Conservation (phyloP, 2,797 vertebrate species). For the Eulemur rubriventer region DNA sequence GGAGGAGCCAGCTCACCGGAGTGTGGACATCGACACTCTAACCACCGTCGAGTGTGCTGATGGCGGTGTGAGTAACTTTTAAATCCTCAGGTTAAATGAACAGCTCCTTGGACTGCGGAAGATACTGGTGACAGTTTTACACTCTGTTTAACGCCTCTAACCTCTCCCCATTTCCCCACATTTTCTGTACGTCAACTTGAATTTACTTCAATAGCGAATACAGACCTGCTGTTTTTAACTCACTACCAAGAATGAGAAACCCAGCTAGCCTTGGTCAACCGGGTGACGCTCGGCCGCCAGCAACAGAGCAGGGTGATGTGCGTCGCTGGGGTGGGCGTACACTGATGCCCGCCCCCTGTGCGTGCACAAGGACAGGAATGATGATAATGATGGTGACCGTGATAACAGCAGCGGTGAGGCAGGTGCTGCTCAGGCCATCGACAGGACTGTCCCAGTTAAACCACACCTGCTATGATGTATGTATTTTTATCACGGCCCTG, state of each 20-base stretch:
- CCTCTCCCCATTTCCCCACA: neutral
- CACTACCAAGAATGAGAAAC: neutral
- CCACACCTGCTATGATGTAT: accelerated
- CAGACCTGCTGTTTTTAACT: neutral
- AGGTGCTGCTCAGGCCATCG: neutral
- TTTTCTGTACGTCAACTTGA: neutral
- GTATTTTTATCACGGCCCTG: too few species aligned
- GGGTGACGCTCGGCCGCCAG: neutral
- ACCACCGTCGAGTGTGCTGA: accelerated
- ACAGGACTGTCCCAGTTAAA: neutral
- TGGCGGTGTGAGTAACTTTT: neutral
- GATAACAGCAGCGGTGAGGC: neutral
- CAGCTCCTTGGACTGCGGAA: accelerated
- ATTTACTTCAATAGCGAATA: neutral
- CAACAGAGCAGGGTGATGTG: too few species aligned
- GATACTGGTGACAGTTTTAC: neutral
- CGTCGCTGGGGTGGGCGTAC: accelerated
- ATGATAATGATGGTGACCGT: accelerated
- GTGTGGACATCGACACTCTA: too few species aligned
- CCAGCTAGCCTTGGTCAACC: neutral
- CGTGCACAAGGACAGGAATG: accelerated
- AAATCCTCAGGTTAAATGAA: neutral
- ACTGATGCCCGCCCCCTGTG: accelerated
- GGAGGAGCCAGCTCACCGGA: neutral
- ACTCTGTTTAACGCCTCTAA: too few species aligned